Evolutionary conservation across 2,888 invertebrate species (phyloP), one percentile per base, ranked within the genome.

Genomic region (Gari tellinella): DNA sequence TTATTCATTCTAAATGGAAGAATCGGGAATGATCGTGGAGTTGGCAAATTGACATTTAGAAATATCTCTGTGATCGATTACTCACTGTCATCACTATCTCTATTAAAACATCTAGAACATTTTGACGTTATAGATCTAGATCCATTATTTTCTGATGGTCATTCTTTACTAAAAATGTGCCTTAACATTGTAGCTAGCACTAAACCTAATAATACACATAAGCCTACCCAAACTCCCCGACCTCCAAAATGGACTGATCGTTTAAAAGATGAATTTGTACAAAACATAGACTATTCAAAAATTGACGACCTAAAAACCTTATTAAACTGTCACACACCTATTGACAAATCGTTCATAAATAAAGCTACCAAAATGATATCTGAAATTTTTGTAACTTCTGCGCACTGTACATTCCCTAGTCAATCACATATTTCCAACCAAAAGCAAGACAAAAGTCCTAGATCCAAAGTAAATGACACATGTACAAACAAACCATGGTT

Each of bases 401-500:
- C n/a, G n/a, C n/a, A n/a, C n/a, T n/a, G n/a, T n/a, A n/a, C n/a
- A n/a, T n/a, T n/a, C n/a, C n/a, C n/a, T n/a, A n/a, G n/a, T n/a
- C n/a, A n/a, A n/a, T n/a, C n/a, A n/a, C n/a, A n/a, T n/a, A n/a
- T n/a, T n/a, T n/a, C n/a, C n/a, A n/a, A n/a, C n/a, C n/a, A n/a
- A n/a, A n/a, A n/a, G n/a, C n/a, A n/a, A n/a, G n/a, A n/a, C n/a
- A n/a, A n/a, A n/a, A n/a, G n/a, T n/a, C n/a, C n/a, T n/a, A n/a
- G n/a, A n/a, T n/a, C n/a, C n/a, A n/a, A n/a, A n/a, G n/a, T n/a
- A 31, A 26, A 26, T 15, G 31, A 52, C 5, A n/a, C 26, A 25
- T 15, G 23, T 10, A 52, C n/a, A n/a, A 37, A 23, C 10, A 68
- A 57, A 67, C 43, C 51, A 12, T 68, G 58, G 68, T 74, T 74